A percentile compares a stretch with the other conserved stretches of the same genome.
Conservation (phyloP, 2,888 invertebrate species). For the Alcis repandata region DNA sequence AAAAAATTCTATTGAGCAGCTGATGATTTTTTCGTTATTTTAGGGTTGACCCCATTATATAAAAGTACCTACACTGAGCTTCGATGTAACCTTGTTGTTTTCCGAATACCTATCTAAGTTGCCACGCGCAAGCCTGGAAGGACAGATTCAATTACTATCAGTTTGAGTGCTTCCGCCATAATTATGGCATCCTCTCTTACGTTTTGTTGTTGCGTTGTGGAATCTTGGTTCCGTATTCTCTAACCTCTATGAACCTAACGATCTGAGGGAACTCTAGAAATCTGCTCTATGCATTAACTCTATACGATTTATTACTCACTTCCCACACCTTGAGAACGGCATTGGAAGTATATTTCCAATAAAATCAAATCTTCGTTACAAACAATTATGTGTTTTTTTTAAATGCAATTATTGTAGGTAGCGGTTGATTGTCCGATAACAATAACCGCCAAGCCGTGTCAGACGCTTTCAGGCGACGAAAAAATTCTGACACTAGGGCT, state of each 20-base stretch:
- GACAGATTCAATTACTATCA: constrained; percentile 8
- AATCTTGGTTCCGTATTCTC: neutral
- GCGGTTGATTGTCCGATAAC: too few species aligned
- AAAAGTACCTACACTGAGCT: too few species aligned
- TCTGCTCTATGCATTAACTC: neutral
- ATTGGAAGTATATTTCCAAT: constrained; percentile 13
- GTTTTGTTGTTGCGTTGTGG: too few species aligned
- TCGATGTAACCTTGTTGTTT: neutral
- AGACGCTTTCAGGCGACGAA: too few species aligned
- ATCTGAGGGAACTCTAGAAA: neutral
- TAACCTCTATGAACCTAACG: neutral
- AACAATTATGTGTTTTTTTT: neutral
- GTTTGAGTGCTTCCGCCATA: constrained; percentile 1
- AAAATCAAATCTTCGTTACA: constrained; percentile 19
- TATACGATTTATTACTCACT: neutral
- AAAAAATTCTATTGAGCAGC: too few species aligned
- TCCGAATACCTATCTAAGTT: neutral
- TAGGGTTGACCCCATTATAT: too few species aligned
- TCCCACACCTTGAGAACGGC: constrained; percentile 29
- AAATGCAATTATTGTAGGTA: too few species aligned
- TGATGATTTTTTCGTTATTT: too few species aligned
- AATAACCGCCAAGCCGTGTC: too few species aligned
- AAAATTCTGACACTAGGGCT: too few species aligned
- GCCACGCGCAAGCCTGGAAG: neutral
- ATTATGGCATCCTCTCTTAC: neutral